Evolutionary conservation across 2,113 vertebrate species (phyloP), one percentile per base, ranked within the genome.

Genomic region (Anguilla rostrata): DNA sequence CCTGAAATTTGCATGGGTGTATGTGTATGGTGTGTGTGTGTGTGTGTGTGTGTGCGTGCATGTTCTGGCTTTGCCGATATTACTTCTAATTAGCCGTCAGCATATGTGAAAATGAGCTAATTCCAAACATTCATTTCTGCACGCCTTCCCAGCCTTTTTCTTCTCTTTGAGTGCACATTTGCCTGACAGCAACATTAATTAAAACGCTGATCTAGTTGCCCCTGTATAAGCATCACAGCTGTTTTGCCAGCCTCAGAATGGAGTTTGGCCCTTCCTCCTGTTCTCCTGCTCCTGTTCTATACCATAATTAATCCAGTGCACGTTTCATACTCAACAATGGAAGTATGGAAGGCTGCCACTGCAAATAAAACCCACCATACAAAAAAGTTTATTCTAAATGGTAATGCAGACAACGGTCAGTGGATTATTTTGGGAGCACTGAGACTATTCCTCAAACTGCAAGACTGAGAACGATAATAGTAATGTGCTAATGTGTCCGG

Each of bases 181-280:
- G 91, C 80, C 92, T 94, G 92, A 94, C 92, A 93, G 88, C 89
- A 90, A 92, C 91, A 92, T 93, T 94, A 94, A 95, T 94, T 94
- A 95, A 94, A 95, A 92, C 90, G 92, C 89, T 86, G 85, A 39
- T 66, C 85, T 87, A 53, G 88, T 91, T 89, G 88, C 90, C 91
- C 90, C 91, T 87, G 53, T 91, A 91, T 90, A 15, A 46, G 90
- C 89, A 88, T 89, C 89, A 92, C 87, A 85, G 91, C 91, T 91
- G 90, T 94, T 92, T 94, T 39, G 34, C 39, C 41, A 39, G 79
- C 39, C 11, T 39, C 26, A 2, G 40, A 41, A 43, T 43, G 60
- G 53, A 86, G n/a, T n/a, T 14, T 20, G 56, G 49, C 26, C 1
- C 39, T 39, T 39, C 2, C 78, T 46, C 34, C 43, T 46, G 43